These are phyloP conservation scores for Thripadectes ignobilis DNA, from an alignment of 2,797 vertebrate genomes.

Conservation along the genomic window DNA sequence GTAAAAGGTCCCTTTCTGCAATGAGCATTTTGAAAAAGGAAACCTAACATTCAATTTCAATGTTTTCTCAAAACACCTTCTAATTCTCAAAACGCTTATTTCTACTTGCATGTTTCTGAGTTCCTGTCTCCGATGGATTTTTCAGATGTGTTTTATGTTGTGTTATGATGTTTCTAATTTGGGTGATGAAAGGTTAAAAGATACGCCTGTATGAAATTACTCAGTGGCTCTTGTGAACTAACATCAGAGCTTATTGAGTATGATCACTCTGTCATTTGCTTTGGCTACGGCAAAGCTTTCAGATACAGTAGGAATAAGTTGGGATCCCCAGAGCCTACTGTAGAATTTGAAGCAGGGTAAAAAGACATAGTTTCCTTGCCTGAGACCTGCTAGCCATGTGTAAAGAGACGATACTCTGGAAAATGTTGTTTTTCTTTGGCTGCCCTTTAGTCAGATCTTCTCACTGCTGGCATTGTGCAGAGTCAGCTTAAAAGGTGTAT, in stretches of 20 bases:
- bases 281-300: slow-evolving; percentile 58
- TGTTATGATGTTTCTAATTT: slow-evolving; percentile 61
- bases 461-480: slow-evolving; percentile 35
- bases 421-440: slow-evolving; percentile 67
- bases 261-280: slow-evolving; percentile 51
- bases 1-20: slow-evolving; percentile 21
- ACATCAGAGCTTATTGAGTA: slow-evolving; percentile 44
- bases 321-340: slow-evolving; percentile 26
- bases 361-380: slow-evolving; percentile 34
- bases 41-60: slow-evolving; percentile 30
- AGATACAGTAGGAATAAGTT: slow-evolving; percentile 6
- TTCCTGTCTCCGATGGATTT: neutral
- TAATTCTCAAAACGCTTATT: slow-evolving; percentile 41
- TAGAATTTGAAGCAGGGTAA: slow-evolving; percentile 9
- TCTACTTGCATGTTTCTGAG: neutral
- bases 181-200: slow-evolving; percentile 52
- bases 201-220: slow-evolving; percentile 49
- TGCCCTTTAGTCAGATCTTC: slow-evolving; percentile 66
- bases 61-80: slow-evolving; percentile 51
- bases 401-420: slow-evolving; percentile 49
- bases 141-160: slow-evolving; percentile 55
- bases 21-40: neutral
- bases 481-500: slow-evolving; percentile 70
- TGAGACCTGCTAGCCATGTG: slow-evolving; percentile 15
- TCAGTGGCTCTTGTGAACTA: slow-evolving; percentile 7